Evolutionary conservation across 2,113 vertebrate genomes (phyloP).

Genomic region (Melospiza melodia): DNA sequence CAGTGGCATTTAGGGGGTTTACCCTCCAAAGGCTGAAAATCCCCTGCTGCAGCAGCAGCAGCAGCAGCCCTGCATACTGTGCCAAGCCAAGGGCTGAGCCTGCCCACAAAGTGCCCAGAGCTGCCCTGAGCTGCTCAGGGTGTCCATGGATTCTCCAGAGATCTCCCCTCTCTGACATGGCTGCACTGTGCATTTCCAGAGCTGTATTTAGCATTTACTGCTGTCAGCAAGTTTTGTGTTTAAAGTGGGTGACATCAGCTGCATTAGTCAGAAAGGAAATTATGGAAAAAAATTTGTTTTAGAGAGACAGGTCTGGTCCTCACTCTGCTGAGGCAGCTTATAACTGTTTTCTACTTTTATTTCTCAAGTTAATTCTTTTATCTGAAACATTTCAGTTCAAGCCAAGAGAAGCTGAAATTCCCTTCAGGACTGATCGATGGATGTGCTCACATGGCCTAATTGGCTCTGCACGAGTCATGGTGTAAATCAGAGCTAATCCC

Average conservation of each 20-base stretch:
- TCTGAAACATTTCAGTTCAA: not conserved
- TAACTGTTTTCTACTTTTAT: conserved; percentile 24
- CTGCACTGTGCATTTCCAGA: not conserved
- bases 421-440: not conserved
- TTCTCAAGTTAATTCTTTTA: not conserved
- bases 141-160: not conserved
- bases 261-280: conserved; percentile 67
- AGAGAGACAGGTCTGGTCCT: conserved; percentile 50
- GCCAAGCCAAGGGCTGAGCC: not conserved
- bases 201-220: not conserved
- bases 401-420: not conserved
- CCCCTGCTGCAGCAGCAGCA: not conserved
- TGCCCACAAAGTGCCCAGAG: not conserved
- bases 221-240: not conserved
- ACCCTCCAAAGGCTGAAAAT: not conserved
- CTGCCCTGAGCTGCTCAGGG: not conserved
- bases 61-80: not conserved
- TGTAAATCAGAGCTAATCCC: not conserved
- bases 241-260: conserved; percentile 50
- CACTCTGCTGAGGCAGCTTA: not conserved
- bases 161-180: not conserved
- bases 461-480: not conserved
- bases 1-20: not conserved
- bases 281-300: conserved; percentile 26
- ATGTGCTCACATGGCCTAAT: not conserved